Base-by-base conservation (phyloP, 2,797 vertebrate species). In the Tympanoctomys barrerae region DNA sequence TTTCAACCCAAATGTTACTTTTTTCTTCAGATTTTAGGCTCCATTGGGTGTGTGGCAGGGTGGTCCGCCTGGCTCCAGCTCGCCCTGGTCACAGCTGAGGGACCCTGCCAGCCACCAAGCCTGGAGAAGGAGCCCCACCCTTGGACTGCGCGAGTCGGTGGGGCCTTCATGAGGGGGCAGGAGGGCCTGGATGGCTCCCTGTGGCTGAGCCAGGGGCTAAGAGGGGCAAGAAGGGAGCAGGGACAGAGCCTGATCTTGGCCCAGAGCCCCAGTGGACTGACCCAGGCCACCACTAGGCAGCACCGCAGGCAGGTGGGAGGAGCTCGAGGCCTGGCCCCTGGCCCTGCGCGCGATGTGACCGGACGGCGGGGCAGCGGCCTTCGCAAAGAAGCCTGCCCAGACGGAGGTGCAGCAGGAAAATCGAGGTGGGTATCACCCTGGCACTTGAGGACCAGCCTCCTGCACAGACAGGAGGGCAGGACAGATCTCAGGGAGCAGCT, bases 341-440 rank as follows among this genome's bases (percentile, higher is more conserved):
- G 19, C 2, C 1, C 0, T n/a, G n/a, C 1, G 7, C 2, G 2
- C 0, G 33, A 81, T 2, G 16, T 42, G 42, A 59, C 11, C 61
- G 19, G 73, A 12, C 3, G 0, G 13, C 22, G 42, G 26, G 54
- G 89, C 22, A 3, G 36, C n/a, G n/a, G 49, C 21, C 19, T 0
- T 52, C 82, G 28, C 26, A 59, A 83, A 39, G 66, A 62, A 59
- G 36, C 14, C 14, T 7, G 22, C 4, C 8, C 21, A 42, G 66
- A 24, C 79, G 70, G 79, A 70, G 49, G 21, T 26, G 22, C 13
- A 6, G 59, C 26, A 6, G 12, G 77, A 33, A 94, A 95, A 73
- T 39, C 16, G 71, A 78, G 31, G 52, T 46, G 42, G 73, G 13
- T 5, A 42, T 28, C 42, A 46, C 42, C 24, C 26, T 28, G 13